Base-by-base conservation (phyloP, 2,797 vertebrate genomes). In the Calcarius lapponicus region DNA sequence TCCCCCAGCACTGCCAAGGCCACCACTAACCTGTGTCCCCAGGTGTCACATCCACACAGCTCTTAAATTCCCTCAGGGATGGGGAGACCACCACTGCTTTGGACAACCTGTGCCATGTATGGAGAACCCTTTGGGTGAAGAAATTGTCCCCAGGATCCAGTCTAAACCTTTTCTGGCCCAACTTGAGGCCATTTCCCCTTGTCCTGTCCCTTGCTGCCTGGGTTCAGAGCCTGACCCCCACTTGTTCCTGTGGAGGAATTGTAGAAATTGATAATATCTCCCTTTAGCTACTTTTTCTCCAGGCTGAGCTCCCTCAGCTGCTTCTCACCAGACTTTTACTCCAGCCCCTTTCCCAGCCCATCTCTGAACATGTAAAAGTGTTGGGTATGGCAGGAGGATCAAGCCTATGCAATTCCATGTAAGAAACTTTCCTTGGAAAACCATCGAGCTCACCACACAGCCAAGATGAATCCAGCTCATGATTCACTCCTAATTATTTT, bases 141-240 rank as follows among this genome's bases (percentile, higher is more conserved):
- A 17, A 40, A 10, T 32, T 58, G 51, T 17, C 7, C 21, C 4
- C 28, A 34, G 2, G 34, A 40, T 32, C 29, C 38, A 17, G 2
- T 24, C 21, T 28, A 53, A 71, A 51, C 6, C 9, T 58, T 51
- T 34, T 5, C n/a, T 65, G 29, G 29, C 18, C 28, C 9, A 32
- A 4, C 18, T 34, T 22, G 58, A 62, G 28, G 38, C 29, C 4
- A 2, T 58, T 78, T 71, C 9, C 29, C 45, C 38, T 16, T 11
- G 1, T 40, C 17, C 50, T 76, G 29, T 26, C 17, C 7, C 6
- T 17, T 22, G 7, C 10, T 47, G 31, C 21, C 38, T 28, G 38
- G 9, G 11, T 75, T 24, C 4, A 56, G 50, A 38, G 18, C 50
- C 11, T 1, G 2, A 18, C 9, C 5, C 19, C 2, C 4, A 3